Percentiles rank a stretch among this genome's conserved stretches.
phyloP scores from a whole-genome alignment of 2,113 vertebrate species.

The Melozone crissalis region DNA sequence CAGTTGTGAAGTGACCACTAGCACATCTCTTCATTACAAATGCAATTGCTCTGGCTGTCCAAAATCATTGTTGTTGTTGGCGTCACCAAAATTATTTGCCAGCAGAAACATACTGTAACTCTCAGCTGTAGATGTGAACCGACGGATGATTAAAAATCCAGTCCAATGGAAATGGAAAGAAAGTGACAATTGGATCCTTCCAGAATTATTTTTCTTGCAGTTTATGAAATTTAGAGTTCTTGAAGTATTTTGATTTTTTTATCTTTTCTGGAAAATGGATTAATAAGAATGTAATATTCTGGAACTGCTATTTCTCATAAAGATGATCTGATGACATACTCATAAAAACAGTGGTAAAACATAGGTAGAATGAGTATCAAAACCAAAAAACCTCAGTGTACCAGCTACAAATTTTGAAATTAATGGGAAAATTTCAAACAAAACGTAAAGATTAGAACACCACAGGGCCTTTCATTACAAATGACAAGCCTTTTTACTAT shows the following conservation, averaged over 20 bases:
- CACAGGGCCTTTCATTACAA: background rate
- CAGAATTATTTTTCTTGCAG: background rate
- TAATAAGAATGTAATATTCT: background rate
- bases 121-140: background rate
- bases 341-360: background rate
- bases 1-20: background rate
- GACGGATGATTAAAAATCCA: background rate
- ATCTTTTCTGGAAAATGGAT: background rate
- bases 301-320: background rate
- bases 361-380: background rate
- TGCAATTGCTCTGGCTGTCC: background rate
- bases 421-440: background rate
- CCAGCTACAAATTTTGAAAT: background rate
- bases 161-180: background rate
- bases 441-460: background rate
- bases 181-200: background rate
- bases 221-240: background rate
- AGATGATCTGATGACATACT: fast-evolving
- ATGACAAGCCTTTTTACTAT: background rate
- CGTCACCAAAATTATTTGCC: background rate
- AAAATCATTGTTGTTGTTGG: background rate
- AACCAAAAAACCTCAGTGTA: background rate
- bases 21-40: background rate
- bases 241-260: background rate
- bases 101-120: background rate